Percentiles rank a stretch among this genome's conserved stretches.
Evolutionary conservation across 2,113 vertebrate species (phyloP).

Genomic region (Acanthochromis polyacanthus): DNA sequence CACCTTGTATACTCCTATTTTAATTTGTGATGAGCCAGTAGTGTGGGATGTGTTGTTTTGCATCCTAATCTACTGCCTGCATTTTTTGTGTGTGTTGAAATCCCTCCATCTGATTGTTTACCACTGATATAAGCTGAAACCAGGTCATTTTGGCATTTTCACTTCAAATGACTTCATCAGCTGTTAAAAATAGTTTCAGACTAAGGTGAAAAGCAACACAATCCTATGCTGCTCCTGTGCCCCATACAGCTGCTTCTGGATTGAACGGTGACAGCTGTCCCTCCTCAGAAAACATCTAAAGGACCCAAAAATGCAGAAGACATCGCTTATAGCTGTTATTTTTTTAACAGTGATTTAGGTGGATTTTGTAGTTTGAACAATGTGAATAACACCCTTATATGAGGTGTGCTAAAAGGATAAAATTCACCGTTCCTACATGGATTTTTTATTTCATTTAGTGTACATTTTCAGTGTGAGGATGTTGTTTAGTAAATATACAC

Average conservation of each 20-base stretch:
- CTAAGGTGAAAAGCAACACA: too few relatives aligned
- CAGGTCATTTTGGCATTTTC: neutral
- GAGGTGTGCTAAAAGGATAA: conserved; percentile 18
- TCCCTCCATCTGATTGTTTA: too few relatives aligned
- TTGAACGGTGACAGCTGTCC: too few relatives aligned
- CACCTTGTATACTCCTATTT: neutral
- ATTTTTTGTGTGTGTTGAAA: too few relatives aligned
- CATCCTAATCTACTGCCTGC: neutral
- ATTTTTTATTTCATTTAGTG: conserved; percentile 18
- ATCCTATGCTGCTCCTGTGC: too few relatives aligned
- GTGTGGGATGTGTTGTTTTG: too few relatives aligned
- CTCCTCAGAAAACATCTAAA: neutral
- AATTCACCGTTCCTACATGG: conserved; percentile 17
- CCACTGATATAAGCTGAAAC: neutral
- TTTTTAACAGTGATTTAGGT: neutral
- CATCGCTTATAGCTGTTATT: neutral
- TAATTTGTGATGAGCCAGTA: neutral
- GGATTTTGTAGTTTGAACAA: conserved; percentile 8
- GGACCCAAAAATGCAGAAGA: conserved; percentile 24
- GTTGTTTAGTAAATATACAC: conserved; percentile 17
- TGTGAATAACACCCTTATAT: conserved; percentile 6
- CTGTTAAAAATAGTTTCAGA: too few relatives aligned
- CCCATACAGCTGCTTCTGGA: too few relatives aligned
- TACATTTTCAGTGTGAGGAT: conserved; percentile 32
- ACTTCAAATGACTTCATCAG: neutral